phyloP scores from a whole-genome alignment of 2,797 vertebrate species.

The Bovichtus diacanthus region DNA sequence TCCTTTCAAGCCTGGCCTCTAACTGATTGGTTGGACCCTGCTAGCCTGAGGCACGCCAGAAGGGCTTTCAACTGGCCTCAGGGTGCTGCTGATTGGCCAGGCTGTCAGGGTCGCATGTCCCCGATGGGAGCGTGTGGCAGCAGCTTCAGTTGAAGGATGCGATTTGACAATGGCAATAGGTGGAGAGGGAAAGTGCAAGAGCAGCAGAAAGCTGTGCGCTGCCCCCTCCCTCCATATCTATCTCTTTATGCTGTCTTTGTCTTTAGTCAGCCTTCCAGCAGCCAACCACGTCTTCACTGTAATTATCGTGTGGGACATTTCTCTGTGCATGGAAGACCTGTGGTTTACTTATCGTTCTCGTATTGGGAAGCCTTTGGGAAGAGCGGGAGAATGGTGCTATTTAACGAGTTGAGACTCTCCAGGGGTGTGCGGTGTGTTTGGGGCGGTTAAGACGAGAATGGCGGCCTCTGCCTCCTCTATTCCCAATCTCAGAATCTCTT shows the following conservation, averaged over 20 bases:
- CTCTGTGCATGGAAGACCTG: conserved; percentile 37
- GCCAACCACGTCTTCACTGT: conserved; percentile 39
- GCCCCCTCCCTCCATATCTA: conserved; percentile 1
- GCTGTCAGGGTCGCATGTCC: conserved; percentile 57
- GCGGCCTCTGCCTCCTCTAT: conserved; percentile 73
- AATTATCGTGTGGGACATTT: conserved; percentile 63
- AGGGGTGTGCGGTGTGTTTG: conserved; percentile 78
- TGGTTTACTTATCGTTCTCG: conserved; percentile 59
- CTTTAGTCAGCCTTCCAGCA: conserved; percentile 55
- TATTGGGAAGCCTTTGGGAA: conserved; percentile 40
- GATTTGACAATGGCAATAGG: conserved; percentile 59
- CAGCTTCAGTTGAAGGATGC: conserved; percentile 57
- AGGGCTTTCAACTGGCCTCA: conserved; percentile 75
- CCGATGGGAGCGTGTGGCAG: conserved; percentile 54
- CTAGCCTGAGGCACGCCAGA: conserved; percentile 74
- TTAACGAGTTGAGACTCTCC: conserved; percentile 82
- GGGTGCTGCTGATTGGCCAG: conserved; percentile 78
- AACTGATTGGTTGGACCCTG: conserved; percentile 75
- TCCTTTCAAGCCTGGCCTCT: conserved; percentile 73
- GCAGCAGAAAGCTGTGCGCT: conserved; percentile 50
- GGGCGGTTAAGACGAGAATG: conserved; percentile 67
- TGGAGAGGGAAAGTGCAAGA: conserved; percentile 56
- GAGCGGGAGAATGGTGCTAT: conserved; percentile 70
- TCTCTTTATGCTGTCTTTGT: conserved; percentile 14
- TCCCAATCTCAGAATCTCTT: conserved; percentile 79